These are phyloP conservation scores for Hymenochirus boettgeri DNA, from an alignment of 2,113 vertebrate species.

Conservation along the genomic window DNA sequence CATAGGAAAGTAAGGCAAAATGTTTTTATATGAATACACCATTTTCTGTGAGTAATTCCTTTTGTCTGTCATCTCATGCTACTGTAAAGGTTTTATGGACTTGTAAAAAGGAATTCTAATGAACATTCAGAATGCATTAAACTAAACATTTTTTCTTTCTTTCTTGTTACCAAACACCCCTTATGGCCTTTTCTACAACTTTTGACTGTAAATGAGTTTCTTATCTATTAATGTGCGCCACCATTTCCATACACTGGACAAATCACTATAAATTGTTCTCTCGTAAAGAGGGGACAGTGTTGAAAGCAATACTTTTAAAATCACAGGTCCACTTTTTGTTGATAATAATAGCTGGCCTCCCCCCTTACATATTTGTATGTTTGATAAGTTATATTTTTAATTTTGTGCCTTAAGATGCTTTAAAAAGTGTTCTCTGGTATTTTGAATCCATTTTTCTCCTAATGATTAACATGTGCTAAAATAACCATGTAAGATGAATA, in stretches of 20 bases:
- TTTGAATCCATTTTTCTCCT: constrained; percentile 4
- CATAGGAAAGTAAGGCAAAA: not conserved
- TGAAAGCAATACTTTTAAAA: constrained; percentile 3
- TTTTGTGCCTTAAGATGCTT: too few relatives aligned
- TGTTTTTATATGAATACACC: not conserved
- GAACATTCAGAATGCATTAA: not conserved
- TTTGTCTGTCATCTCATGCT: not conserved
- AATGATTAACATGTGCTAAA: constrained; percentile 4
- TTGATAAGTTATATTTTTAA: too few relatives aligned
- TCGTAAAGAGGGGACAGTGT: constrained; percentile 1
- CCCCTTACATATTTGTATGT: too few relatives aligned
- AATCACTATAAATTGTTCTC: constrained; percentile 6
- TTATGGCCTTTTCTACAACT: constrained; percentile 4
- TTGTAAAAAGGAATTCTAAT: not conserved
- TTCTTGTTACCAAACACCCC: not conserved
- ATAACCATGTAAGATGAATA: constrained; percentile 12
- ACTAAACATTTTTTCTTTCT: not conserved
- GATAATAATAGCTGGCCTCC: too few relatives aligned
- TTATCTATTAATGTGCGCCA: not conserved
- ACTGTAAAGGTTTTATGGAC: not conserved
- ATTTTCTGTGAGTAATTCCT: not conserved
- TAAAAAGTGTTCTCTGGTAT: not conserved
- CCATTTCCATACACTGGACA: not conserved
- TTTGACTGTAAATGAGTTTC: not conserved
- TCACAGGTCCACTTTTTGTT: not conserved